Conservation (phyloP, 2,113 vertebrate species). For the Lepisosteus oculatus region DNA sequence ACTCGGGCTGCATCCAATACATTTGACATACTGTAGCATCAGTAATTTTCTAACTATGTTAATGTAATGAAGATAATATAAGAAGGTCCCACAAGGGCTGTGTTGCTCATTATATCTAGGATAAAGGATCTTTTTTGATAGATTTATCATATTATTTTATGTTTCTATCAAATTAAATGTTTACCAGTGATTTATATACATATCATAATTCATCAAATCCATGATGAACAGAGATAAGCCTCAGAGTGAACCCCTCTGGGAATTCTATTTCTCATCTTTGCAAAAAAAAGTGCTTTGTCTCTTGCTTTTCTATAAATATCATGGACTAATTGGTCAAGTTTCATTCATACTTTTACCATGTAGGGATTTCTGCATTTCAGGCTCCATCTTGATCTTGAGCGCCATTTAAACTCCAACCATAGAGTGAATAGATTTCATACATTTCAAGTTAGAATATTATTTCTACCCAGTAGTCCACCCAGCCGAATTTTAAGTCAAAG, state of each 20-base stretch:
- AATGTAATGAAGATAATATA: background rate
- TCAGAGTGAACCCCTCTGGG: background rate
- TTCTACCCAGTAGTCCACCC: no score
- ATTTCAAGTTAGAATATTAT: no score
- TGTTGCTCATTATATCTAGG: background rate
- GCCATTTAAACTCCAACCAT: no score
- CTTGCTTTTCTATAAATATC: no score
- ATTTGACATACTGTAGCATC: background rate
- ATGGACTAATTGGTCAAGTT: no score
- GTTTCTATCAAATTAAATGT: constrained; percentile 1
- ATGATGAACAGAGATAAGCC: background rate
- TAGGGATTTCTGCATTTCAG: no score
- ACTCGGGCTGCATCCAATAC: constrained; percentile 4
- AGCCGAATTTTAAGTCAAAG: no score
- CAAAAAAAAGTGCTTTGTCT: no score
- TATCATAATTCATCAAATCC: constrained; percentile 17
- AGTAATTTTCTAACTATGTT: background rate
- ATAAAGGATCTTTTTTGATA: constrained; percentile 4
- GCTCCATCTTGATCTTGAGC: no score
- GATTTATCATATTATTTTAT: constrained; percentile 1
- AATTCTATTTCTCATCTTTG: constrained; percentile 14
- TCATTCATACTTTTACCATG: no score
- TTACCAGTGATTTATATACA: background rate
- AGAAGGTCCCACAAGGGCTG: background rate
- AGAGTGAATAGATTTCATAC: no score